Evolutionary conservation across 2,113 vertebrate genomes (phyloP).

Genomic region (Rhagologus leucostigma): DNA sequence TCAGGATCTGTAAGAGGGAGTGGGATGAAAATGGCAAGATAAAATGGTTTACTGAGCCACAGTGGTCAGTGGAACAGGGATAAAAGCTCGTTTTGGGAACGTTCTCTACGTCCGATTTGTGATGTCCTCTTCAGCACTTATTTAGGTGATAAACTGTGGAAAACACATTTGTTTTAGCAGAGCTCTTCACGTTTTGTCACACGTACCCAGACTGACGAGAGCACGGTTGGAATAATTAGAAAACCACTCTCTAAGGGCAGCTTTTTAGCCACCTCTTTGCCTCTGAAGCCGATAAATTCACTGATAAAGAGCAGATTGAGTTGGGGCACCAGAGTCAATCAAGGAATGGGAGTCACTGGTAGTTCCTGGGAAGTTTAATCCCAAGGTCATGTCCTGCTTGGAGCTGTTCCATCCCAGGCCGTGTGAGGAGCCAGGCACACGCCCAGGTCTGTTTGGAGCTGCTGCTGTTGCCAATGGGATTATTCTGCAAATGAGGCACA

Average conservation of each 20-base stretch:
- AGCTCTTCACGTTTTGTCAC: not conserved
- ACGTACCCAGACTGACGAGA: not conserved
- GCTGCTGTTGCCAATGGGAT: not conserved
- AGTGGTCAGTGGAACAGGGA: not conserved
- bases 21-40: not conserved
- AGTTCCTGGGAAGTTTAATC: not conserved
- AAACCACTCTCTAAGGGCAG: not conserved
- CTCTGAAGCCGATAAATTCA: not conserved
- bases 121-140: not conserved
- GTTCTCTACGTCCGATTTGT: not conserved
- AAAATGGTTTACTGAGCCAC: not conserved
- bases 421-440: not conserved
- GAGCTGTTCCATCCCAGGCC: not conserved
- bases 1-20: not conserved
- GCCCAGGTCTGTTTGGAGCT: not conserved
- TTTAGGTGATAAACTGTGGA: not conserved
- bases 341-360: not conserved
- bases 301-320: not conserved
- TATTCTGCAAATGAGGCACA: slow-evolving; percentile 1
- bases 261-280: not conserved
- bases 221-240: not conserved
- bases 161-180: not conserved
- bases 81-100: not conserved
- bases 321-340: not conserved
- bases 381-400: not conserved